phyloP scores from a whole-genome alignment of 2,888 invertebrate species.

The Encarsia formosa region DNA sequence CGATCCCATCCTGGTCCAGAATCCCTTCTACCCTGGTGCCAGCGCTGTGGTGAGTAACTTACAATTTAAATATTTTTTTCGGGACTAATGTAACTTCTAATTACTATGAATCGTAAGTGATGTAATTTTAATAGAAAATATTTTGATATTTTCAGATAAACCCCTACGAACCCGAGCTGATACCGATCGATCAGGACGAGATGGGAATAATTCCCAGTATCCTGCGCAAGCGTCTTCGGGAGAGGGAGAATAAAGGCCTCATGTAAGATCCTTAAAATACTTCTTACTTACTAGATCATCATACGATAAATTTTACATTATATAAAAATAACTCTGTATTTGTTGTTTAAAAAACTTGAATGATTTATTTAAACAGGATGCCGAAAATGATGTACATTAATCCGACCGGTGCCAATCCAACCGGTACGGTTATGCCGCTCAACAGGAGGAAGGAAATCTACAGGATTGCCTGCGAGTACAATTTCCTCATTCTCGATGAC shows the following conservation, averaged over 20 bases:
- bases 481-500: constrained; percentile 76
- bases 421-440: constrained; percentile 65
- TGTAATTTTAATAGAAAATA: too few relatives aligned
- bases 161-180: constrained; percentile 62
- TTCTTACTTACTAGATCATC: too few relatives aligned
- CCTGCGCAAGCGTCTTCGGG: constrained; percentile 58
- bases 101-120: too few relatives aligned
- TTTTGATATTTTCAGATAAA: constrained; percentile 55
- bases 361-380: too few relatives aligned
- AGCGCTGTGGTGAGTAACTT: constrained; percentile 60
- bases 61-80: neutral
- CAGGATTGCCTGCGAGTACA: constrained; percentile 68
- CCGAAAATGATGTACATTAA: constrained; percentile 71
- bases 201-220: constrained; percentile 63
- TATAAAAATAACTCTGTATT: too few relatives aligned
- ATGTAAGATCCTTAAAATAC: too few relatives aligned
- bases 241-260: constrained; percentile 47
- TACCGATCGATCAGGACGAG: constrained; percentile 68
- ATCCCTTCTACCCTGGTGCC: constrained; percentile 69
- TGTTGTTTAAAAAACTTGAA: too few relatives aligned
- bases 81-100: neutral
- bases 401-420: constrained; percentile 75
- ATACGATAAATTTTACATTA: too few relatives aligned
- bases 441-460: constrained; percentile 68
- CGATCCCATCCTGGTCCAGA: constrained; percentile 67